Percentiles rank a stretch among this genome's conserved stretches.
Conservation (phyloP, 2,888 invertebrate genomes). For the Leptopterna dolabrata region DNA sequence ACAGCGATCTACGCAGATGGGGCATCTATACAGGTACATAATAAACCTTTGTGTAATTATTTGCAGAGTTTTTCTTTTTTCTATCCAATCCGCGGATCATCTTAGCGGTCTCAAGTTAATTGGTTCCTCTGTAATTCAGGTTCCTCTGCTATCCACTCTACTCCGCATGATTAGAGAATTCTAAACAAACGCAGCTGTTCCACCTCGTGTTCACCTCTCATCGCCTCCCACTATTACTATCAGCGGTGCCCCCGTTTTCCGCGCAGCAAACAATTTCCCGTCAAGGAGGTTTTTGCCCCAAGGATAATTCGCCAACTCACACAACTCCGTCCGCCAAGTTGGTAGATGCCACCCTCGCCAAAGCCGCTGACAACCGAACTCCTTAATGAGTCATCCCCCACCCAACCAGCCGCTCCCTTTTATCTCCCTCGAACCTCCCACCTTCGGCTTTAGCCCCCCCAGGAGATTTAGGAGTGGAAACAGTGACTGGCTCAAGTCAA, state of each 20-base stretch:
- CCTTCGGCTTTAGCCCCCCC: conserved; percentile 4
- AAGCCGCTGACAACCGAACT: conserved; percentile 41
- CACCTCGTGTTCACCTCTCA: neutral
- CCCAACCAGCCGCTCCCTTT: neutral
- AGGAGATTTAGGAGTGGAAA: conserved; percentile 25
- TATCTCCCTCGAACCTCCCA: neutral
- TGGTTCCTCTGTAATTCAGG: too few species aligned
- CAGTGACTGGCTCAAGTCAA: conserved; percentile 29
- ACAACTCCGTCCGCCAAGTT: conserved; percentile 9
- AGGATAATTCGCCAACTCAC: conserved; percentile 29
- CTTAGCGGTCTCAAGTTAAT: too few species aligned
- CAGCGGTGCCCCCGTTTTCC: neutral
- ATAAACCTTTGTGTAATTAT: too few species aligned
- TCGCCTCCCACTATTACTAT: conserved; percentile 2
- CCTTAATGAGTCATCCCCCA: conserved; percentile 6
- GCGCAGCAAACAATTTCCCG: neutral
- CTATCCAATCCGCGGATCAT: too few species aligned
- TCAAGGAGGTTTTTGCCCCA: conserved; percentile 12
- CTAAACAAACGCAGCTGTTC: too few species aligned
- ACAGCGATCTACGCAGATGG: too few species aligned
- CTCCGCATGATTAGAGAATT: too few species aligned
- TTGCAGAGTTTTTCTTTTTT: too few species aligned
- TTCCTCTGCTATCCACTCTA: too few species aligned
- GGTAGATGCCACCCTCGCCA: neutral
- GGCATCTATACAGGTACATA: too few species aligned